phyloP scores from a whole-genome alignment of 2,797 vertebrate genomes.

The Phrynocephalus guinanensis region DNA sequence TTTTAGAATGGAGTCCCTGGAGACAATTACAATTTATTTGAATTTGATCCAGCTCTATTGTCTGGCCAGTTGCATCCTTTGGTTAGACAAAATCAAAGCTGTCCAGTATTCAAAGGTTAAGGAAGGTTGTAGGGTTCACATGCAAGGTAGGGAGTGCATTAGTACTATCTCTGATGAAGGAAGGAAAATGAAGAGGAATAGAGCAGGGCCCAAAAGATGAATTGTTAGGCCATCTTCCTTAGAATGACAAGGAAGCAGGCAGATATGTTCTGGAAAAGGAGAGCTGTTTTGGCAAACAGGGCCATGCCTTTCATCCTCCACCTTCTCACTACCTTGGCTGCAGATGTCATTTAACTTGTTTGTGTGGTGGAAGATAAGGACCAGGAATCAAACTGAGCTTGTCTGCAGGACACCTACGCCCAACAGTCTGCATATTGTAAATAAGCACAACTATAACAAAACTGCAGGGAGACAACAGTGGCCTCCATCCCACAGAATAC shows the following conservation, averaged over 20 bases:
- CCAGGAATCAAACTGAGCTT: background rate
- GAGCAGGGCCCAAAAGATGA: background rate
- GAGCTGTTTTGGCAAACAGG: background rate
- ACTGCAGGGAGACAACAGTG: background rate
- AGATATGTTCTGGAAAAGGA: slow-evolving; percentile 4
- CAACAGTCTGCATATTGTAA: background rate
- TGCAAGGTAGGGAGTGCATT: too few species aligned
- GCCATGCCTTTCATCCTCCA: background rate
- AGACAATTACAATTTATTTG: too few species aligned
- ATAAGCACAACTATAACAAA: background rate
- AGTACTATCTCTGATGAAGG: too few species aligned
- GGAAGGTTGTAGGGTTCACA: too few species aligned
- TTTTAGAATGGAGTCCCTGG: too few species aligned
- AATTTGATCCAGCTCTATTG: background rate
- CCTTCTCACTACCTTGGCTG: background rate
- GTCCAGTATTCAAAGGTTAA: too few species aligned
- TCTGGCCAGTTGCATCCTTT: background rate
- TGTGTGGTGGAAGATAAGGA: too few species aligned
- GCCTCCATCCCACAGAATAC: background rate
- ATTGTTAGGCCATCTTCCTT: slow-evolving; percentile 7
- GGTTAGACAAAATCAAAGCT: background rate
- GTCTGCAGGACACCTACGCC: background rate
- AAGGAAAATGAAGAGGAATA: too few species aligned
- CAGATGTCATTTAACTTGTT: background rate
- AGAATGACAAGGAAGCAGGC: background rate